Base-by-base conservation (phyloP, 2,797 vertebrate species). In the Podarcis lilfordi region DNA sequence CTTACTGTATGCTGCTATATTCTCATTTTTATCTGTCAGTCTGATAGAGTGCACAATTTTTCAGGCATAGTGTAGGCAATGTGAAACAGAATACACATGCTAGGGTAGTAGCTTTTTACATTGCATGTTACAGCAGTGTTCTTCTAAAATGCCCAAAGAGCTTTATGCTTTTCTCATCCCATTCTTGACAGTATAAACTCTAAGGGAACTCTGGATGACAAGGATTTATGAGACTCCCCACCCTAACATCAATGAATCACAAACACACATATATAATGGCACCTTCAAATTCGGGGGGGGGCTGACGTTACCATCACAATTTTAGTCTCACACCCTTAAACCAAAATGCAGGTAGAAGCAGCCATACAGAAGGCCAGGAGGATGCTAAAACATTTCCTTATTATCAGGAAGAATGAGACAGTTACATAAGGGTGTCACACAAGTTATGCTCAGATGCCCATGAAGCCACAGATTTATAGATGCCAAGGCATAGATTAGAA, bases 41-140 rank as follows among this genome's bases (percentile, higher is more conserved):
- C 74, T 77, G 79, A 88, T n/a, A 84, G 21, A 84, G 35, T 84
- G 40, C 75, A 84, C 35, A 84, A 61, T 88, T 80, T 55, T 71
- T 80, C 37, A 61, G 29, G 27, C 23, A 25, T 32, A 78, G 37
- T 25, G 69, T 43, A 69, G 21, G 10, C 37, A n/a, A 71, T 32
- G 35, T 78, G 23, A 68, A 79, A 32, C 45, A 71, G 35, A 78
- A 72, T 72, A 72, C 27, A 80, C 37, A 61, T 27, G 40, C 21
- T 19, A 61, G 27, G 29, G 40, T 4, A 25, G 23, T 40, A 82
- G 40, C n/a, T 82, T 23, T 37, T 80, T 3, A 32, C 71, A 87
- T 27, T 77, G 86, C 40, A 69, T 69, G 32, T 74, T 75, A 74
- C 29, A 27, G 55, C 29, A 27, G 37, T 37, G 29, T n/a, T 50